Evolutionary conservation across 2,113 vertebrate species (phyloP).

Genomic region (Romanogobio albipinnatus): DNA sequence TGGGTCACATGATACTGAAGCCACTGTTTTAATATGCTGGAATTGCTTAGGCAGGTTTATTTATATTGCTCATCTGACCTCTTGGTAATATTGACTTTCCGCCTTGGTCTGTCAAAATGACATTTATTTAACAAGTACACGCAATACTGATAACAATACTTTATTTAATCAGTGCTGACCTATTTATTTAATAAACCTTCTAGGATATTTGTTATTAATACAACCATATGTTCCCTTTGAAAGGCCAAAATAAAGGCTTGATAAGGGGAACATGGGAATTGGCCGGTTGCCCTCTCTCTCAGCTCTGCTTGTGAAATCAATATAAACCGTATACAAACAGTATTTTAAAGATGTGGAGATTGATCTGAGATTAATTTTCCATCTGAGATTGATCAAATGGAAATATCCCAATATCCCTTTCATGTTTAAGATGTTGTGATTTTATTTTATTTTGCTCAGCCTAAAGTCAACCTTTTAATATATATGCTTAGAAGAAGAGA

Average conservation of each 20-base stretch:
- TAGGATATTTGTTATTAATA: slow-evolving; percentile 21
- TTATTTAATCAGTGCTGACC: slow-evolving; percentile 25
- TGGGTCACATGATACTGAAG: slow-evolving; percentile 15
- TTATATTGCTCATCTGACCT: slow-evolving; percentile 40
- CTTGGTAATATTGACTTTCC: slow-evolving; percentile 24
- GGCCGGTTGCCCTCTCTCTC: slow-evolving; percentile 39
- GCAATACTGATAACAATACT: slow-evolving; percentile 9
- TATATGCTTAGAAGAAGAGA: neutral
- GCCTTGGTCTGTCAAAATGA: slow-evolving; percentile 25
- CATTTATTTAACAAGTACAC: slow-evolving; percentile 49
- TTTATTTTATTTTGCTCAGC: neutral
- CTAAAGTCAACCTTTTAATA: neutral
- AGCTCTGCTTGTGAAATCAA: slow-evolving; percentile 46
- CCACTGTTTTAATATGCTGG: slow-evolving; percentile 6
- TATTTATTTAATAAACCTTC: slow-evolving; percentile 20
- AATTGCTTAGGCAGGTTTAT: slow-evolving; percentile 30
- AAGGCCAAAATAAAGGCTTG: slow-evolving; percentile 25
- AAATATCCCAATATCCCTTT: slow-evolving; percentile 20
- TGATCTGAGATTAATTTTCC: too few relatives aligned
- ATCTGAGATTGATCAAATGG: slow-evolving; percentile 44
- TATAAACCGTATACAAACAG: slow-evolving; percentile 45
- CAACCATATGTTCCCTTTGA: neutral
- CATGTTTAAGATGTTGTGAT: neutral
- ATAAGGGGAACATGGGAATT: neutral
- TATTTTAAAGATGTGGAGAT: slow-evolving; percentile 16